Percentiles rank a stretch among this genome's conserved stretches.
Evolutionary conservation across 2,797 vertebrate species (phyloP).

Genomic region (Gymnopithys bicolor): DNA sequence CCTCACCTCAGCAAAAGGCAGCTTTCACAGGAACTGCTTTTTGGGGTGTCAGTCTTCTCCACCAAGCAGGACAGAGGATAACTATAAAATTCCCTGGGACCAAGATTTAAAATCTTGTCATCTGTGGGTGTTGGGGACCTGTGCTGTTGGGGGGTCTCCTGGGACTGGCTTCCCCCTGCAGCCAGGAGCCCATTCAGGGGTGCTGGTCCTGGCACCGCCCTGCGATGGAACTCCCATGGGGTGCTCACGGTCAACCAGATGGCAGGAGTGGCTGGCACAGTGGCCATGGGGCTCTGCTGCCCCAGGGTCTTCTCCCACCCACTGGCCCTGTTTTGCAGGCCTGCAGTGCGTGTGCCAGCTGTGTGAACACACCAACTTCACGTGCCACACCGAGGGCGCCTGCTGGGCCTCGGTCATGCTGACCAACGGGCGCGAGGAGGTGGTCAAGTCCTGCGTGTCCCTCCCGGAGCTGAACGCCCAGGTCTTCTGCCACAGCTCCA

Average conservation of each 20-base stretch:
- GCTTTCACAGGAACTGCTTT: neutral
- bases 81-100: fast-evolving
- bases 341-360: slow-evolving; percentile 93
- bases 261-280: fast-evolving
- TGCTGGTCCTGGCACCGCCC: fast-evolving
- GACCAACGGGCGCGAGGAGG: slow-evolving; percentile 88
- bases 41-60: neutral
- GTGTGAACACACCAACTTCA: slow-evolving; percentile 88
- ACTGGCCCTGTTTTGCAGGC: slow-evolving; percentile 58
- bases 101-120: fast-evolving
- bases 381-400: slow-evolving; percentile 93
- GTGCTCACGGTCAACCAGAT: fast-evolving
- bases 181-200: fast-evolving
- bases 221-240: fast-evolving
- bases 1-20: neutral
- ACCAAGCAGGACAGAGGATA: fast-evolving
- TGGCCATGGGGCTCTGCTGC: fast-evolving
- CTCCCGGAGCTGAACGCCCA: slow-evolving; percentile 88
- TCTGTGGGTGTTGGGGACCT: fast-evolving
- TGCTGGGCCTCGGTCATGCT: slow-evolving; percentile 97
- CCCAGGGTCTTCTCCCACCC: fast-evolving
- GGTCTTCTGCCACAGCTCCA: slow-evolving; percentile 93
- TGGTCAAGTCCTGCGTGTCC: slow-evolving; percentile 90
- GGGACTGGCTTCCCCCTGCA: fast-evolving
- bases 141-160: neutral